Percentiles rank a stretch among this genome's conserved stretches.
These are phyloP conservation scores for Oscheius sp. DNA, from an alignment of 2,888 invertebrate species.

Conservation along the genomic window DNA sequence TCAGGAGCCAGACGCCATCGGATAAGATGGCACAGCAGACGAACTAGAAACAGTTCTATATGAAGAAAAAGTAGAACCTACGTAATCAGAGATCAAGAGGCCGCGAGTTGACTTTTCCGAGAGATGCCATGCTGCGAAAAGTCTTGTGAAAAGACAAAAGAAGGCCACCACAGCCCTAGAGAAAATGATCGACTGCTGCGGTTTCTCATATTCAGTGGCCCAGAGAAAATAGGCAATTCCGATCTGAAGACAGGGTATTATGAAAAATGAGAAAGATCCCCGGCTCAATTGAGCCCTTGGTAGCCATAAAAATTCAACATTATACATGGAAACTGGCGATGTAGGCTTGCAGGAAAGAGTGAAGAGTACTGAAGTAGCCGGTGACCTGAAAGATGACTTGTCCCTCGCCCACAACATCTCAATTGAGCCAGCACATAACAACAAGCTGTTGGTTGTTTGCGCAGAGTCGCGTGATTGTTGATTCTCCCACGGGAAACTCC, in stretches of 20 bases:
- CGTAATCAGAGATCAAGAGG: conserved; percentile 57
- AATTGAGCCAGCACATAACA: background rate
- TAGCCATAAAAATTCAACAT: too few species aligned
- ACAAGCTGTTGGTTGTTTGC: conserved; percentile 18
- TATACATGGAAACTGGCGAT: conserved; percentile 61
- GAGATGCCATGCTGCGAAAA: conserved; percentile 64
- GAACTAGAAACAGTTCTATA: conserved; percentile 49
- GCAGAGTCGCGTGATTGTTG: conserved; percentile 9
- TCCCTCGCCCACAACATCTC: background rate
- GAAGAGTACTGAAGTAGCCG: conserved; percentile 56
- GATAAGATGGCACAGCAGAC: conserved; percentile 52
- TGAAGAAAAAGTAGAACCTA: conserved; percentile 13
- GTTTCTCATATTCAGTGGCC: conserved; percentile 42
- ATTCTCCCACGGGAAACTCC: background rate
- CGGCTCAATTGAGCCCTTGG: too few species aligned
- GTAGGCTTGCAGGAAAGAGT: conserved; percentile 61
- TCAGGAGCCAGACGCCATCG: conserved; percentile 63
- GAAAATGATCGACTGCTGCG: conserved; percentile 55
- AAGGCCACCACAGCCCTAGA: conserved; percentile 61
- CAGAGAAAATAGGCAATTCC: conserved; percentile 52
- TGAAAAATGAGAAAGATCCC: conserved; percentile 51
- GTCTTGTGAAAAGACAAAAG: conserved; percentile 58
- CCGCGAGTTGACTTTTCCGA: conserved; percentile 60
- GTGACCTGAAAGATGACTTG: conserved; percentile 44
- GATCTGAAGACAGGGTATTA: conserved; percentile 39